These are phyloP conservation scores for Lepus americanus DNA, from an alignment of 2,113 vertebrate species.

Conservation along the genomic window DNA sequence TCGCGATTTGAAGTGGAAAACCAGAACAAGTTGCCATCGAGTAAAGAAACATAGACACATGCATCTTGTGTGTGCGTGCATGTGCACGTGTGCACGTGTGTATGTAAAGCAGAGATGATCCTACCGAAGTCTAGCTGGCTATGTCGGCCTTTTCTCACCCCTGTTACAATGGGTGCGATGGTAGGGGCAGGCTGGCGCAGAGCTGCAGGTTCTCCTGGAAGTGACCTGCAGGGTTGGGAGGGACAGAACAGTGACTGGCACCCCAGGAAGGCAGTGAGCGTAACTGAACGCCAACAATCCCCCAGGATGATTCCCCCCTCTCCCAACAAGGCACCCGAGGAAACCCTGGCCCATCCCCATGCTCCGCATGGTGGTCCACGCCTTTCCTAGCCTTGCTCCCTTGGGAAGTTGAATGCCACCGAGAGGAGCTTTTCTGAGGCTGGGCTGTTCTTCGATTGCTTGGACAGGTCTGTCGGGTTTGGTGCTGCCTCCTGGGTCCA, in stretches of 20 bases:
- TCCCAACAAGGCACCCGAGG: neutral
- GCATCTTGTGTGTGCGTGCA: neutral
- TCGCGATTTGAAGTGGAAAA: slow-evolving; percentile 14
- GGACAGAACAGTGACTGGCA: neutral
- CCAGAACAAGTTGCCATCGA: neutral
- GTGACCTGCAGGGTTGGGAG: neutral
- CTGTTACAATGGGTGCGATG: neutral
- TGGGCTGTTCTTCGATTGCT: neutral
- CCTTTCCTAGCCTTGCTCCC: neutral
- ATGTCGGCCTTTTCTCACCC: neutral
- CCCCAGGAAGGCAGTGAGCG: neutral
- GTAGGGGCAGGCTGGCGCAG: neutral
- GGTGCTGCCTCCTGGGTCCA: neutral
- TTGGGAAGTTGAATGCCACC: neutral
- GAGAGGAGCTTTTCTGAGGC: neutral
- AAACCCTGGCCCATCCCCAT: neutral
- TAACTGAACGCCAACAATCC: fast-evolving
- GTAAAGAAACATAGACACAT: no score
- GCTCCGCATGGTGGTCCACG: neutral
- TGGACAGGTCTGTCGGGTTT: neutral
- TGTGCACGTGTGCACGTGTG: neutral
- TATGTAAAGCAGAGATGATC: neutral
- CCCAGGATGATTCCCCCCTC: fast-evolving
- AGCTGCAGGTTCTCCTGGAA: neutral
- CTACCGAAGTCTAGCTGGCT: neutral